A percentile compares a stretch with the other conserved stretches of the same genome.
Conservation (phyloP, 2,113 vertebrate species). For the Pogona vitticeps region DNA sequence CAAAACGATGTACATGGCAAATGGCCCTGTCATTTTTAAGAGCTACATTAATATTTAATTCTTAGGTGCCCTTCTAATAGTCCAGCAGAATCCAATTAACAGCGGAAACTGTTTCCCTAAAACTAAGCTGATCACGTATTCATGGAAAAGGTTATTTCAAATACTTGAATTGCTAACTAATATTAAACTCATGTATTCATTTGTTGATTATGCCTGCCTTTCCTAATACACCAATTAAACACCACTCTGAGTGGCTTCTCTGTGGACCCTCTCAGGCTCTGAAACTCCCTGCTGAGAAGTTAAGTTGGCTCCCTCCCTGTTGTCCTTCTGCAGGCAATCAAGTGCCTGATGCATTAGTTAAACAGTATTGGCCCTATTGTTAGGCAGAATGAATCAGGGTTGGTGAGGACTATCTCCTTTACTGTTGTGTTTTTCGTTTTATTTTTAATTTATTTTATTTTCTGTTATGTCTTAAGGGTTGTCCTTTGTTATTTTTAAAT, state of each 20-base stretch:
- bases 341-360: no score
- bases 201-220: constrained; percentile 32
- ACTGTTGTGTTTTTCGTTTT: not conserved
- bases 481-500: no score
- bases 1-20: constrained; percentile 37
- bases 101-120: constrained; percentile 28
- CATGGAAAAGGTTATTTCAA: constrained; percentile 4
- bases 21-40: constrained; percentile 38
- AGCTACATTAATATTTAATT: constrained; percentile 31
- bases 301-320: not conserved
- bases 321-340: not conserved
- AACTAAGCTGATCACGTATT: constrained; percentile 29
- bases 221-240: constrained; percentile 14
- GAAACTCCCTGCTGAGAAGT: no score
- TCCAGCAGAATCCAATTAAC: constrained; percentile 49
- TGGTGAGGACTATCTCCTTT: not conserved
- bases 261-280: not conserved
- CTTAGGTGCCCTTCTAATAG: constrained; percentile 35
- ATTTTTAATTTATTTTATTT: not conserved
- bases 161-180: not conserved
- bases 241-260: not conserved
- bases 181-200: constrained; percentile 13
- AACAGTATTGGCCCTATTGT: no score
- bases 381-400: not conserved
- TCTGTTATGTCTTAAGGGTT: not conserved